phyloP scores from a whole-genome alignment of 2,113 vertebrate species.

The Pionites leucogaster region DNA sequence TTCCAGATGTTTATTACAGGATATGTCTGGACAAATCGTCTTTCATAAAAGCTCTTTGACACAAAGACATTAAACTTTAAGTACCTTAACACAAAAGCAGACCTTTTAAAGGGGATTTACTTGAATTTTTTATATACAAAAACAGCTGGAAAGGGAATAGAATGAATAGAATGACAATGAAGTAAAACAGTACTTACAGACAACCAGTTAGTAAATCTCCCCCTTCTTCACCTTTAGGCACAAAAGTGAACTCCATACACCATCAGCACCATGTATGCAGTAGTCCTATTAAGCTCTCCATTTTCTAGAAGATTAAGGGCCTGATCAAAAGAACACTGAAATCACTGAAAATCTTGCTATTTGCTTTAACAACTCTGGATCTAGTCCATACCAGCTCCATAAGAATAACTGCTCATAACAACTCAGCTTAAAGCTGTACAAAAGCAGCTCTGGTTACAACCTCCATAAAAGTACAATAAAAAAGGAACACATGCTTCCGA shows the following conservation, averaged over 20 bases:
- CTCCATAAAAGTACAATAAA: constrained; percentile 7
- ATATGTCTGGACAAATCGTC: constrained; percentile 37
- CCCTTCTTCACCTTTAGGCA: neutral
- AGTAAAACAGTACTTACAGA: constrained; percentile 31
- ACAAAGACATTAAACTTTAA: constrained; percentile 36
- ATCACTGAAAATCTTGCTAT: neutral
- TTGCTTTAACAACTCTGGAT: constrained; percentile 26
- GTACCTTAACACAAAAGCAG: constrained; percentile 26
- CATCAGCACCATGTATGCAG: neutral
- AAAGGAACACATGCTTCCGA: neutral
- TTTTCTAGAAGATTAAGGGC: constrained; percentile 10
- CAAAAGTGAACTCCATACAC: neutral
- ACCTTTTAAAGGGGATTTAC: constrained; percentile 28
- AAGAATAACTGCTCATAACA: constrained; percentile 15
- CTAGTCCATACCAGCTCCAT: neutral
- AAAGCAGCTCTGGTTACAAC: constrained; percentile 20
- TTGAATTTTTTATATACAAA: neutral
- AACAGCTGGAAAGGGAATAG: constrained; percentile 28
- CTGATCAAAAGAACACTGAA: constrained; percentile 30
- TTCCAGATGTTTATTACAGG: constrained; percentile 59
- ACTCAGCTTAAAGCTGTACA: constrained; percentile 7
- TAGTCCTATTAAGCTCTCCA: neutral
- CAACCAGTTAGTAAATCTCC: constrained; percentile 9
- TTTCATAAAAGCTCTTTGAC: constrained; percentile 36
- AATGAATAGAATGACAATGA: constrained; percentile 23